Evolutionary conservation across 2,797 vertebrate genomes (phyloP).

Genomic region (Fringilla coelebs): DNA sequence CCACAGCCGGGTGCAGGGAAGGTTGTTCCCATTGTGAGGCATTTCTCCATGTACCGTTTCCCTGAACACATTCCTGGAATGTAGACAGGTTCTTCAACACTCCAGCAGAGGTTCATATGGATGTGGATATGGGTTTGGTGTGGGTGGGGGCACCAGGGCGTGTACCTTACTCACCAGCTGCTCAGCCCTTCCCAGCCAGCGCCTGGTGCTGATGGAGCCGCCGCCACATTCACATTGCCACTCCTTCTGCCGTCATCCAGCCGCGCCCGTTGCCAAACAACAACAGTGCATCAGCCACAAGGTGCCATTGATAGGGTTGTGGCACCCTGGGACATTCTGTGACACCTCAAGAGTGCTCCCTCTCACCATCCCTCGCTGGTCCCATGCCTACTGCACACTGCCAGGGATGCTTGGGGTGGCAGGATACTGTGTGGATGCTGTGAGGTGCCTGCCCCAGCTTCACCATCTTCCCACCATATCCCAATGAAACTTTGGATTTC

Average conservation of each 20-base stretch:
- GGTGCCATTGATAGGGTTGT: accelerated
- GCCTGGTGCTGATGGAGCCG: accelerated
- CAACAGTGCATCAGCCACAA: accelerated
- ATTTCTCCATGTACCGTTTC: not conserved
- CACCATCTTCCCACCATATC: not conserved
- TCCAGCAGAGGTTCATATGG: accelerated
- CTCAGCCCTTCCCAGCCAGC: not conserved
- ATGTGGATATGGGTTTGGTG: not conserved
- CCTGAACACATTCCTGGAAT: not conserved
- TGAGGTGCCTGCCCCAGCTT: accelerated
- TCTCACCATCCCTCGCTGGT: accelerated
- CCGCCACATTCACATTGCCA: not conserved
- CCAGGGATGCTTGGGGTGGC: accelerated
- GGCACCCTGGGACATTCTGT: accelerated
- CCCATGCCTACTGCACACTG: accelerated
- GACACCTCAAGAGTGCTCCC: accelerated
- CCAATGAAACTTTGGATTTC: not conserved
- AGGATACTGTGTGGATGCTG: not conserved
- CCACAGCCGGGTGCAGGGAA: constrained; percentile 71
- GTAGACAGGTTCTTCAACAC: not conserved
- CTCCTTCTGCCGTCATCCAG: accelerated
- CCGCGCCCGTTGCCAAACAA: accelerated
- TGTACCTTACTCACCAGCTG: not conserved
- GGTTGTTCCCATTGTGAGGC: constrained; percentile 76
- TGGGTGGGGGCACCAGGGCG: not conserved